These are phyloP conservation scores for Enteromius thamalakanensis DNA, from an alignment of 2,797 vertebrate genomes.

Conservation along the genomic window DNA sequence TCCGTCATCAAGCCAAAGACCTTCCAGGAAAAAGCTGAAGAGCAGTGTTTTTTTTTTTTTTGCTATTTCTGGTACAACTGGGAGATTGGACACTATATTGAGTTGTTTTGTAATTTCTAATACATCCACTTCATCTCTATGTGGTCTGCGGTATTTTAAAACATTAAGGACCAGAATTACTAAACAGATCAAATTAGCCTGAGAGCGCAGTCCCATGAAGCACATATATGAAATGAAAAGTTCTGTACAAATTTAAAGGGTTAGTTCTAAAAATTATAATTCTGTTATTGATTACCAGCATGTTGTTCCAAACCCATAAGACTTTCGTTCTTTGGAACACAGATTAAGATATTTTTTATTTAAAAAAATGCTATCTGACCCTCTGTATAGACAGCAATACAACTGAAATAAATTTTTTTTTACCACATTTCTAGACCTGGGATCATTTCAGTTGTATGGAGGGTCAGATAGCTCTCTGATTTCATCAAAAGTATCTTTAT, in stretches of 20 bases:
- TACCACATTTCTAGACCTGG: no score
- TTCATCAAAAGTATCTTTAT: no score
- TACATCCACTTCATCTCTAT: not conserved
- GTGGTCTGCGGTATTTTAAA: not conserved
- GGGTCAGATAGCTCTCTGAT: no score
- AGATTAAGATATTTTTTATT: no score
- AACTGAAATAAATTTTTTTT: no score
- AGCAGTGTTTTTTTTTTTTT: not conserved
- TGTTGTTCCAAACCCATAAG: no score
- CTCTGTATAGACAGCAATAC: no score
- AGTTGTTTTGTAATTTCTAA: not conserved
- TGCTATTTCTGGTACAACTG: not conserved
- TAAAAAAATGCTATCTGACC: no score
- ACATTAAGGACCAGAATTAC: not conserved
- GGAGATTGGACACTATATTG: not conserved
- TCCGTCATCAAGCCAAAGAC: not conserved
- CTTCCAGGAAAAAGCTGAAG: not conserved
- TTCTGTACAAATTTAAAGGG: not conserved
- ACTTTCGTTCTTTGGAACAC: no score
- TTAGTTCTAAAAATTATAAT: no score
- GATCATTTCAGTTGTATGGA: no score
- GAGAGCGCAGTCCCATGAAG: not conserved
- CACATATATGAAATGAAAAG: not conserved
- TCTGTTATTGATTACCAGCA: no score
- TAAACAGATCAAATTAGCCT: not conserved